A percentile compares a stretch with the other conserved stretches of the same genome.
Evolutionary conservation across 2,797 vertebrate genomes (phyloP).

Genomic region (Macropus fuliginosus): DNA sequence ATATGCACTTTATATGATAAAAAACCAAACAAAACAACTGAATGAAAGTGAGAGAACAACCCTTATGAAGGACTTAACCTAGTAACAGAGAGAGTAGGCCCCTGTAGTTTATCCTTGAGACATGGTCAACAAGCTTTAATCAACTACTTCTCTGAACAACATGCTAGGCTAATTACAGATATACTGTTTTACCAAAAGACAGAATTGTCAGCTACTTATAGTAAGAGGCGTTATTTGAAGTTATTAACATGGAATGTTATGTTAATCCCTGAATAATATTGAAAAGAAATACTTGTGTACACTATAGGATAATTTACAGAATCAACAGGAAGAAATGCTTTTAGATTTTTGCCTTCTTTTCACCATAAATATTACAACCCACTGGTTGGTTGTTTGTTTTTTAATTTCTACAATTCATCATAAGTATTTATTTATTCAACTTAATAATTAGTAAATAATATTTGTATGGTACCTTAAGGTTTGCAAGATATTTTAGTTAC

Average conservation of each 20-base stretch:
- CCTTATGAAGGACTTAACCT: not conserved
- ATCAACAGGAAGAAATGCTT: not conserved
- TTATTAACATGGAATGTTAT: not conserved
- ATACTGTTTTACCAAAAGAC: not conserved
- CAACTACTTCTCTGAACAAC: not conserved
- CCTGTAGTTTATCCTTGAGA: not conserved
- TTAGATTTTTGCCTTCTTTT: not conserved
- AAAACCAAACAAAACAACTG: not conserved
- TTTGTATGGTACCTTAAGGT: not conserved
- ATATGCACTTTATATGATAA: not conserved
- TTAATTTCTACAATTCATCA: not conserved
- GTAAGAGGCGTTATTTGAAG: not conserved
- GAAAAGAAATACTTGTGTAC: not conserved
- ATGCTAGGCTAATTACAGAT: not conserved
- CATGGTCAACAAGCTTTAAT: conserved; percentile 19
- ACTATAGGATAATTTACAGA: not conserved
- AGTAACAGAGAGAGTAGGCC: not conserved
- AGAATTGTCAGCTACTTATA: not conserved
- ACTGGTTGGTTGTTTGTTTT: not conserved
- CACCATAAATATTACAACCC: no score
- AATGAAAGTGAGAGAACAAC: not conserved
- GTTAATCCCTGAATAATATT: not conserved
- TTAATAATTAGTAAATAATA: not conserved
- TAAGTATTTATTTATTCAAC: not conserved
- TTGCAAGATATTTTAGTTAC: not conserved